Base-by-base conservation (phyloP, 2,888 invertebrate genomes). In the Melanostoma mellinum region DNA sequence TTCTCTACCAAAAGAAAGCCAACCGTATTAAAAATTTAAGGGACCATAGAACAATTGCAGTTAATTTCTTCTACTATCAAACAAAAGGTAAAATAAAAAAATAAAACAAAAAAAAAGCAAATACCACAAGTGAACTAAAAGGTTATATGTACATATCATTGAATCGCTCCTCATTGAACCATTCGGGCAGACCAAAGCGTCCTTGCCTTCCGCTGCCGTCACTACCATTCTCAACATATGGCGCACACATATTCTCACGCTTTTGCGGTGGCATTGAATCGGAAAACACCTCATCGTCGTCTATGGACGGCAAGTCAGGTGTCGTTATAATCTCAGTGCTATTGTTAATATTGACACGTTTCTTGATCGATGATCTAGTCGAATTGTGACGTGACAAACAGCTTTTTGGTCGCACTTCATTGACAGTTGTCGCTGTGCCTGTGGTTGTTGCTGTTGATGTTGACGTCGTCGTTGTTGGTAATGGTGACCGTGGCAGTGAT, bases 211-310 rank as follows among this genome's bases (percentile, higher is more conserved):
- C 78, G 5, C 71, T 88, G 48, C 50, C 86, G 60, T 81, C 80
- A 74, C 86, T 78, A 60, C 88, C 88, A 4, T 87, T 88, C 76
- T 89, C 91, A 58, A 92, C 92, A 87, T 93, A 93, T 0, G 92
- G 91, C 3, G 92, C 92, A 84, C 92, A 92, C 90, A 92, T 91
- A 88, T 92, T 92, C 85, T 92, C 92, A 53, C 92, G 90, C 74
- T 91, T 90, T 63, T 91, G 90, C 8, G 92, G 91, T 40, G 92
- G 91, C 82, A 92, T 87, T 6, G 92, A 92, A 86, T 92, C 92
- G 63, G 92, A 91, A 89, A 94, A 94, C 9, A 94, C 94, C 86
- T 94, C 94, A 88, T 94, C 94, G 87, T 94, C 94, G 81, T 92
- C 92, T 46, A 87, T 87, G 9, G 85, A 88, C 55, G 87, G 87